phyloP scores from a whole-genome alignment of 2,888 invertebrate genomes.

The Brenthis hecate region DNA sequence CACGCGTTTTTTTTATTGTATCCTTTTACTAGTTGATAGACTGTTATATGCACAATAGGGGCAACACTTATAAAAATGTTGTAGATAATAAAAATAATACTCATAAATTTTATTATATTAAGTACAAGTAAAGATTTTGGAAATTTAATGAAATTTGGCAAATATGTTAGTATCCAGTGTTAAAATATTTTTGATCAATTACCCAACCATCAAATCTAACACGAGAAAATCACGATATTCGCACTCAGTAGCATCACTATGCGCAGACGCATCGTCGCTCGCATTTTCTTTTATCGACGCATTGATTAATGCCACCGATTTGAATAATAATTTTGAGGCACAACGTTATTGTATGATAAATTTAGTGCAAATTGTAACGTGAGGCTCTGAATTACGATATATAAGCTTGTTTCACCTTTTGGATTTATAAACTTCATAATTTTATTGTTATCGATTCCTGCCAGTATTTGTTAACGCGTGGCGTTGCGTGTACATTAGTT shows the following conservation, averaged over 20 bases:
- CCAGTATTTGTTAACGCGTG: slow-evolving; percentile 41
- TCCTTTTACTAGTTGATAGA: too few relatives aligned
- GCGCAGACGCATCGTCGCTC: slow-evolving; percentile 70
- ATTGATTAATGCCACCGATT: slow-evolving; percentile 81
- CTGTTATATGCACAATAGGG: too few relatives aligned
- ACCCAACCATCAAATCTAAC: too few relatives aligned
- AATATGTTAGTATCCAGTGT: too few relatives aligned
- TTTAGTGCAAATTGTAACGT: slow-evolving; percentile 81
- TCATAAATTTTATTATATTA: too few relatives aligned
- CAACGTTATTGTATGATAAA: slow-evolving; percentile 82
- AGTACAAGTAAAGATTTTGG: too few relatives aligned
- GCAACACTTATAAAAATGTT: too few relatives aligned
- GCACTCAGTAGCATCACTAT: slow-evolving; percentile 47
- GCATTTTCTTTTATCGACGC: slow-evolving; percentile 81
- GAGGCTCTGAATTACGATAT: slow-evolving; percentile 43
- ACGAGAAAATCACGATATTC: slow-evolving; percentile 29
- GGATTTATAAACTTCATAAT: slow-evolving; percentile 36
- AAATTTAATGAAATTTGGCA: too few relatives aligned
- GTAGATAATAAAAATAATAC: too few relatives aligned
- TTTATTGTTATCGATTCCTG: slow-evolving; percentile 43
- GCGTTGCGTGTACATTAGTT: slow-evolving; percentile 44
- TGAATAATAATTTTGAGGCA: slow-evolving; percentile 82
- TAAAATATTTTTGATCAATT: too few relatives aligned
- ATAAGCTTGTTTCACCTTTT: slow-evolving; percentile 17
- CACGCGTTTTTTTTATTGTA: neutral